Evolutionary conservation across 1,140 invertebrate genomes (phyloP).

Genomic region (Drosophila busckii): DNA sequence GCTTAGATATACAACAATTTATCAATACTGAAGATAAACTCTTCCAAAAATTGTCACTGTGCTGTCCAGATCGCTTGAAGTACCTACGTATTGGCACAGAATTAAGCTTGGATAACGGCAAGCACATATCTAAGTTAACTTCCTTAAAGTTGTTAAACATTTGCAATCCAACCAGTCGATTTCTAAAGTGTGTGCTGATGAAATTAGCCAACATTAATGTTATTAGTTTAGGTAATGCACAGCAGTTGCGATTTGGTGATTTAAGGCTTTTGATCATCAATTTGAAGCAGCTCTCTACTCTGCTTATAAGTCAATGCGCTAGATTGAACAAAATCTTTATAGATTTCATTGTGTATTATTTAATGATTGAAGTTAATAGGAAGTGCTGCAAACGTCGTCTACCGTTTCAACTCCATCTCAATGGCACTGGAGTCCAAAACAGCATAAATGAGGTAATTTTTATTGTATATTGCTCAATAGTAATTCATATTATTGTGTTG

Average conservation of each 20-base stretch:
- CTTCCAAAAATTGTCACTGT: conserved; percentile 10
- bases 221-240: conserved; percentile 2
- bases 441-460: too few relatives aligned
- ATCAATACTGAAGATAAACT: not conserved
- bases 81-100: conserved; percentile 11
- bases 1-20: conserved; percentile 17
- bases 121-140: not conserved
- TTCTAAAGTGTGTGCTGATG: conserved; percentile 1
- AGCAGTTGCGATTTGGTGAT: not conserved
- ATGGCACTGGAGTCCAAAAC: too few relatives aligned
- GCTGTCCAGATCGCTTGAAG: not conserved
- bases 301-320: conserved; percentile 3
- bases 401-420: too few relatives aligned
- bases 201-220: not conserved
- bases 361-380: too few relatives aligned
- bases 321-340: conserved; percentile 4
- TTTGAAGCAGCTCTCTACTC: not conserved
- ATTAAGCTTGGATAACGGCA: not conserved
- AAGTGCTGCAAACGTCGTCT: too few relatives aligned
- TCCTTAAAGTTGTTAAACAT: conserved; percentile 7
- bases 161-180: not conserved
- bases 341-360: not conserved
- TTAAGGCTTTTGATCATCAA: conserved; percentile 9
- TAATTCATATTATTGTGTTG: too few relatives aligned
- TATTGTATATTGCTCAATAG: too few relatives aligned